phyloP scores from a whole-genome alignment of 2,797 vertebrate genomes.

The Acanthopagrus latus region DNA sequence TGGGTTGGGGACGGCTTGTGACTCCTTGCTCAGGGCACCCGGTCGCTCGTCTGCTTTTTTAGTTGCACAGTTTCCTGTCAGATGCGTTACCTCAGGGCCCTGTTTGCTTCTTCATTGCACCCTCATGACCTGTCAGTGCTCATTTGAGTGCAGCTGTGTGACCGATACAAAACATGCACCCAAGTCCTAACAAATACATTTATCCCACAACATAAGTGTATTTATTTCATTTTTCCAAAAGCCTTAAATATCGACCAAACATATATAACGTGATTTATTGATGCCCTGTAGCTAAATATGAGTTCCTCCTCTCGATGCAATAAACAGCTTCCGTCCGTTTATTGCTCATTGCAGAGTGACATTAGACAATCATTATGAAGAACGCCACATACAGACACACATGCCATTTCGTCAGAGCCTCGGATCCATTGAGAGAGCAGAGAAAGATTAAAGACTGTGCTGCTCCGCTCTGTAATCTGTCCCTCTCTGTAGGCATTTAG shows the following conservation, averaged over 20 bases:
- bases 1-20: conserved; percentile 54
- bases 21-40: conserved; percentile 53
- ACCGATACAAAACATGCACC: conserved; percentile 48
- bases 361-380: conserved; percentile 8
- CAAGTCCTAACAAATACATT: conserved; percentile 10
- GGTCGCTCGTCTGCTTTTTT: conserved; percentile 53
- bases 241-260: conserved; percentile 26
- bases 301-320: not conserved
- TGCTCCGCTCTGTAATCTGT: conserved; percentile 45
- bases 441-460: conserved; percentile 46
- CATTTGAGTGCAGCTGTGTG: conserved; percentile 38
- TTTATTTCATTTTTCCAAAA: conserved; percentile 12
- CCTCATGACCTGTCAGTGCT: conserved; percentile 69
- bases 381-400: not conserved
- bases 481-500: conserved; percentile 49
- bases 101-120: conserved; percentile 54
- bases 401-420: conserved; percentile 8
- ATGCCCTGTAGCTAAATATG: conserved; percentile 1
- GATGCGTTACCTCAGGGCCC: conserved; percentile 45
- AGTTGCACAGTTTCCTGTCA: conserved; percentile 58
- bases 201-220: not conserved
- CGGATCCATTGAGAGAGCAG: conserved; percentile 32
- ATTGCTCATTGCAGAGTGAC: conserved; percentile 7
- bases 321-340: not conserved
- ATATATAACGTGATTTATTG: conserved; percentile 26